A percentile compares a stretch with the other conserved stretches of the same genome.
phyloP scores from a whole-genome alignment of 2,888 invertebrate genomes.

The Podabrus alpinus region DNA sequence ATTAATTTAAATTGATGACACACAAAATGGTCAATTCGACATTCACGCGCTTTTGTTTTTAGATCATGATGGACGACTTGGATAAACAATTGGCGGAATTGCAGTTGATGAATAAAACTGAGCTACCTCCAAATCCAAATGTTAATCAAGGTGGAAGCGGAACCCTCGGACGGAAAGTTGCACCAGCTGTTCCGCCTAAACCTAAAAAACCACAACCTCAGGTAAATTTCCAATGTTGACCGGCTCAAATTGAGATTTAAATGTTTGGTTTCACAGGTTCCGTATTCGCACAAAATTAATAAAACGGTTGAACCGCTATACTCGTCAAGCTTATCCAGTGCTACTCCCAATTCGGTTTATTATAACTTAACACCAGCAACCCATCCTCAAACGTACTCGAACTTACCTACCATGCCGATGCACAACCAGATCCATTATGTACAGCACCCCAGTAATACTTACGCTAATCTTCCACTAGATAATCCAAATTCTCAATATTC shows the following conservation, averaged over 20 bases:
- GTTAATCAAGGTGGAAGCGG: conserved; percentile 53
- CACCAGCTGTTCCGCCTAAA: conserved; percentile 81
- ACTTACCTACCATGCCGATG: conserved; percentile 42
- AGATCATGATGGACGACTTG: conserved; percentile 63
- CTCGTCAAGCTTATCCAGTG: conserved; percentile 64
- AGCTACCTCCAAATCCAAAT: conserved; percentile 48
- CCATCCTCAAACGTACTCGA: conserved; percentile 41
- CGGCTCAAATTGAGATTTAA: not conserved
- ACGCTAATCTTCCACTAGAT: conserved; percentile 28
- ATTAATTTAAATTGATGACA: not conserved
- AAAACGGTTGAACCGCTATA: conserved; percentile 75
- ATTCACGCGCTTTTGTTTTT: not conserved
- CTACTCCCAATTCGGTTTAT: conserved; percentile 43
- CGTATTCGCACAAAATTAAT: conserved; percentile 74
- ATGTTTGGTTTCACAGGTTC: conserved; percentile 64
- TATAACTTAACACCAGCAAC: conserved; percentile 49
- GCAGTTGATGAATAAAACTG: conserved; percentile 62
- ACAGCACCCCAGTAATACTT: conserved; percentile 39
- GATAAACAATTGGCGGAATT: conserved; percentile 73
- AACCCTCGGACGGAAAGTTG: conserved; percentile 64
- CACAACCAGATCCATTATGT: conserved; percentile 38
- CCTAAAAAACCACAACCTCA: conserved; percentile 69
- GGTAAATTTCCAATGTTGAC: conserved; percentile 50
- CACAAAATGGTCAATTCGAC: not conserved
- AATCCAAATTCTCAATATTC: conserved; percentile 19